Percentiles rank a stretch among this genome's conserved stretches.
These are phyloP conservation scores for Amphimedon queenslandica DNA, from an alignment of 37 sponge, comb jelly and placozoan genomes.

Conservation along the genomic window DNA sequence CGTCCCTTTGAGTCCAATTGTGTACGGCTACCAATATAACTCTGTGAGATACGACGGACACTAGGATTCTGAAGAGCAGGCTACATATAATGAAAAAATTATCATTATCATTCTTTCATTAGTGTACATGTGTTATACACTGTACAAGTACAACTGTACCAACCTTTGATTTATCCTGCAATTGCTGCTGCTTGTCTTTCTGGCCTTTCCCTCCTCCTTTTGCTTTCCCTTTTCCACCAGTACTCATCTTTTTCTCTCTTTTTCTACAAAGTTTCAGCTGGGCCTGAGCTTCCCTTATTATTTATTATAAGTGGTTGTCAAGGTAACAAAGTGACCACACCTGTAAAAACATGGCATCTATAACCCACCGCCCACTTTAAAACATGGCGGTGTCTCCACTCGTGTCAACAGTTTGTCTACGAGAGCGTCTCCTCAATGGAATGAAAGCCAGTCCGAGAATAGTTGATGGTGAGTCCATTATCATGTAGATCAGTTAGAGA, in stretches of 20 bases:
- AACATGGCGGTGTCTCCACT: slow-evolving; percentile 43
- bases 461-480: slow-evolving; percentile 41
- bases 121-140: too few species aligned
- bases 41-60: slow-evolving; percentile 23
- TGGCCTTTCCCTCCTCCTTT: too few species aligned
- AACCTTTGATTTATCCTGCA: neutral
- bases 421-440: slow-evolving; percentile 30
- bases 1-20: slow-evolving; percentile 53
- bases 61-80: slow-evolving; percentile 23
- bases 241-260: neutral
- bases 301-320: too few species aligned
- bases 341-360: too few species aligned
- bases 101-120: neutral
- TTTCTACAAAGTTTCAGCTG: neutral
- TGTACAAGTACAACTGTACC: too few species aligned
- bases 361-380: too few species aligned
- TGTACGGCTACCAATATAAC: slow-evolving; percentile 18
- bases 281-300: too few species aligned
- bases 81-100: neutral
- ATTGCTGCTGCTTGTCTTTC: neutral
- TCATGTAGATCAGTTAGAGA: too few species aligned
- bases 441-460: slow-evolving; percentile 36
- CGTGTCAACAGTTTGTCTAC: slow-evolving; percentile 38
- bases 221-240: slow-evolving; percentile 9
- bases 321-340: too few species aligned